phyloP scores from a whole-genome alignment of 2,113 vertebrate species.

The Candoia aspera region DNA sequence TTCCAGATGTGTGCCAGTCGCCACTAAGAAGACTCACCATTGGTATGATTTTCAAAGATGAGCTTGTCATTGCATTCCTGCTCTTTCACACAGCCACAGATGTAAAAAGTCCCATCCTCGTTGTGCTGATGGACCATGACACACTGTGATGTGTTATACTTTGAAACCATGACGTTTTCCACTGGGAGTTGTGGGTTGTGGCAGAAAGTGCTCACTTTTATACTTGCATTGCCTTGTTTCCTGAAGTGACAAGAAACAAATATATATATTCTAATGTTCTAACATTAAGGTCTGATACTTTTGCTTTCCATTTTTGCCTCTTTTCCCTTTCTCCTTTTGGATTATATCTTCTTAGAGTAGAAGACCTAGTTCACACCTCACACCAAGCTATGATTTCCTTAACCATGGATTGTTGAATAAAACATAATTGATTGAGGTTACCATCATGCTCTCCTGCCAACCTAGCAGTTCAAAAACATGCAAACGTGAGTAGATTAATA shows the following conservation, averaged over 20 bases:
- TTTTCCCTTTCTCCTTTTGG: not conserved
- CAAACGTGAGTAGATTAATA: no score
- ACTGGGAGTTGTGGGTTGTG: slow-evolving; percentile 80
- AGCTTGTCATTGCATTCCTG: slow-evolving; percentile 89
- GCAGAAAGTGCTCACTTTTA: slow-evolving; percentile 82
- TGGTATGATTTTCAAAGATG: slow-evolving; percentile 82
- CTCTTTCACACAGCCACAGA: slow-evolving; percentile 81
- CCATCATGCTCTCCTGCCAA: no score
- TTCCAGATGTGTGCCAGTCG: not conserved
- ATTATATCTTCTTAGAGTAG: not conserved
- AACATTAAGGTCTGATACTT: not conserved
- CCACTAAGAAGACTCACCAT: slow-evolving; percentile 66
- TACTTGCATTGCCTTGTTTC: slow-evolving; percentile 84
- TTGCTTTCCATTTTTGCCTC: not conserved
- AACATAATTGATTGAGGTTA: not conserved
- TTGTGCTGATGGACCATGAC: slow-evolving; percentile 77
- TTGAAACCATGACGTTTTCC: slow-evolving; percentile 81
- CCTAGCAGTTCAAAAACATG: no score
- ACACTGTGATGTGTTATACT: slow-evolving; percentile 82
- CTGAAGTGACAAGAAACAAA: slow-evolving; percentile 44
- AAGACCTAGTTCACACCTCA: not conserved
- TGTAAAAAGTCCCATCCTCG: slow-evolving; percentile 70
- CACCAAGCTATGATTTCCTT: not conserved
- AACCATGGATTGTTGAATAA: not conserved
- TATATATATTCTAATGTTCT: not conserved